Evolutionary conservation across 1,140 invertebrate species (phyloP), one percentile per base, ranked within the genome.

Genomic region (Drosophila takahashii): DNA sequence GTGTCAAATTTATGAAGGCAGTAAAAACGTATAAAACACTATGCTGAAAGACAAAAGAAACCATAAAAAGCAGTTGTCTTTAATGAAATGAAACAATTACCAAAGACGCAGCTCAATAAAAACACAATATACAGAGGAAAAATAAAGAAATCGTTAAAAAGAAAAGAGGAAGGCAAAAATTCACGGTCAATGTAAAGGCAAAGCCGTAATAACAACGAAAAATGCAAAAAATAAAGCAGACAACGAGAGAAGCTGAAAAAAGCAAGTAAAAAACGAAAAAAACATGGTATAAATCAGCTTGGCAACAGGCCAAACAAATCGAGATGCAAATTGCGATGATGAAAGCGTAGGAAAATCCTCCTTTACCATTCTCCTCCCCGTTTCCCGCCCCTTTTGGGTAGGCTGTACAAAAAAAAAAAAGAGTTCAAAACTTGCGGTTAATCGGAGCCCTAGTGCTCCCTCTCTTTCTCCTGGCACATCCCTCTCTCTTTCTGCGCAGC

Each of bases 101-200:
- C 51, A 56, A 51, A 47, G 44, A 50, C 18, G n/a, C 47, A 50
- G 34, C 51, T 29, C 26, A 58, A 65, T 39, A 77, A 70, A 66
- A 32, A 6, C 62, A 54, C 59, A 54, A 85, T 87, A 81, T 87
- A 44, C 58, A 59, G 61, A 53, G 15, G 10, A 18, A 64, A 45
- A 47, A 53, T 15, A 32, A 54, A 50, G 32, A 44, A 56, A 29
- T 60, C 54, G 39, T n/a, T n/a, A n/a, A 70, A 78, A 71, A 71
- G 34, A 39, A 4, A 16, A 16, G 9, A 54, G 32, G 73, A 42
- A 61, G 60, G 61, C 69, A 57, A 37, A 48, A 84, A 84, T 89
- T 89, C 84, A 90, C 79, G 84, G 84, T 89, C 84, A 89, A 89
- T 89, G 79, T 70, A 71, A 83, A 75, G 73, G 50, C 67, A 47